Evolutionary conservation across 1,140 invertebrate genomes (phyloP), one percentile per base, ranked within the genome.

Genomic region (Polypedilum pembai): DNA sequence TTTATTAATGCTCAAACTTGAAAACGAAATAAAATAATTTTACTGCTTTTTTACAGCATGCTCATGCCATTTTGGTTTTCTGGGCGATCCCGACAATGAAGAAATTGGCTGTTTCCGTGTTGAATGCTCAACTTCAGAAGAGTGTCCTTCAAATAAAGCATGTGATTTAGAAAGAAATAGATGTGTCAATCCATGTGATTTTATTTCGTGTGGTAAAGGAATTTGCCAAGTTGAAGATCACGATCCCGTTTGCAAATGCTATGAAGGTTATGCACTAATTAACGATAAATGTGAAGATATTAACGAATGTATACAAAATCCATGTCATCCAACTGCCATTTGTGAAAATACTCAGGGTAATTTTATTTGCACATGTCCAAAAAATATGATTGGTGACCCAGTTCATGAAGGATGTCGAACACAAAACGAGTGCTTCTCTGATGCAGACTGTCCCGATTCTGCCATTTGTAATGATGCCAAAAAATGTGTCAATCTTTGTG

Each of bases 401-500:
- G 80, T 86, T 0, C 83, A 83, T 56, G 81, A 82, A 0, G 91
- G 88, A 24, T 94, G 92, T 78, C 87, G 88, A 76, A 86, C 87
- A 78, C 89, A 92, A 0, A 92, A 91, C 41, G 91, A 94, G 79
- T 96, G 94, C 78, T 87, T 90, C 74, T 86, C 88, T 0, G 91
- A 95, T 79, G 83, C 85, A 0, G 92, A 95, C 77, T 95, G 94
- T 80, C 91, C 92, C 0, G 83, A 86, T 12, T 87, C 89, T 41
- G 92, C 93, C 1, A 86, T 88, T 75, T 96, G 94, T 78, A 80
- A 89, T 15, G 89, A 93, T 73, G 88, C 90, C 75, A 56, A 56
- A 69, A 87, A 86, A 73, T 96, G 94, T 77, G 86, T 88, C 72
- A 92, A 94, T 84, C 92, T 92, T 0, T 96, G 94, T 80, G 88